Evolutionary conservation across 2,113 vertebrate genomes (phyloP), one percentile per base, ranked within the genome.

Genomic region (Corythornis cristatus): DNA sequence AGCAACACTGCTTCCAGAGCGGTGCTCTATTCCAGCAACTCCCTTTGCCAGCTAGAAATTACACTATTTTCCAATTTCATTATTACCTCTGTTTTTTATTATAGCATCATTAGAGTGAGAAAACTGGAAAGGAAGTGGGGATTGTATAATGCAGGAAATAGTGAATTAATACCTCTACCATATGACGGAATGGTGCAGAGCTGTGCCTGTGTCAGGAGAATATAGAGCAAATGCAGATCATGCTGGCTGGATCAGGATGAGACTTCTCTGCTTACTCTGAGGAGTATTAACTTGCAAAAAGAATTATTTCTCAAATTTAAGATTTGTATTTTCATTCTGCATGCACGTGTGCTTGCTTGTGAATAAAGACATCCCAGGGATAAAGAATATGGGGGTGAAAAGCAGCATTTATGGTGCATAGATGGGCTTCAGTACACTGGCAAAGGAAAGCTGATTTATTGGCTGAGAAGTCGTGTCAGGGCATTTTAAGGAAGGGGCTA

Each of bases 61-160:
- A 64, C n/a, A 5, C 93, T 60, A 37, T 93, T 94, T 94, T 94
- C 94, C 94, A 57, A 67, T 92, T 93, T 91, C 89, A 91, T 95
- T 92, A 93, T 90, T 95, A 89, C 91, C 77, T 89, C 86, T 95
- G 94, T 54, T 91, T 95, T 96, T 96, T 96, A 96, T 95, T 96
- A 94, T 26, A 80, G 84, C 89, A 91, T 96, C 89, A 85, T 90
- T 89, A 89, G 54, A 86, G 94, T 96, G 95, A 95, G 95, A 96
- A 96, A 93, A 91, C 89, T 95, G 93, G 93, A 94, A 88, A 88
- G 93, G 94, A 96, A 96, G 84, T 31, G 26, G 42, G 56, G 89
- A 94, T 94, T 96, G 89, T 94, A 92, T 93, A 94, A 96, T 92
- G 68, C 75, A 93, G 96, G 95, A 96, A 96, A 91, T 45, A 89